phyloP scores from a whole-genome alignment of 2,888 invertebrate species.

The Tachystola acroxantha region DNA sequence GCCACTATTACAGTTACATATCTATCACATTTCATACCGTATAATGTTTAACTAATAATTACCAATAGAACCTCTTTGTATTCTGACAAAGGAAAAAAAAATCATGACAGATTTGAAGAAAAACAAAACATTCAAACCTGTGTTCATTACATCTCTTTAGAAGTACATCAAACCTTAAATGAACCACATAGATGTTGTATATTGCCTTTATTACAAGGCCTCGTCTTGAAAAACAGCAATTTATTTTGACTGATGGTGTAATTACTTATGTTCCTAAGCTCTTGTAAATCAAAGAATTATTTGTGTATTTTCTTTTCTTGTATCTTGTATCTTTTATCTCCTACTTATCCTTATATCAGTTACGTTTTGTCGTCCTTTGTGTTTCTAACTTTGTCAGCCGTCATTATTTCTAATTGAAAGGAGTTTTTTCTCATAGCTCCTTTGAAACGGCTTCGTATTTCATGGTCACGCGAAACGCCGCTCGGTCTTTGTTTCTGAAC shows the following conservation, averaged over 20 bases:
- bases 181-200: neutral
- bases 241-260: constrained; percentile 1
- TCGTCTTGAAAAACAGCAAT: neutral
- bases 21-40: too few species aligned
- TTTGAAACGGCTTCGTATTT: constrained; percentile 18
- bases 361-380: neutral
- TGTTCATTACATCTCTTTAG: too few species aligned
- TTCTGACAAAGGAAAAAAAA: too few species aligned
- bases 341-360: neutral
- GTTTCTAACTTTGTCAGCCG: constrained; percentile 1
- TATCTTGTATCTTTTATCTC: too few species aligned
- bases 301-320: neutral
- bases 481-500: constrained; percentile 30
- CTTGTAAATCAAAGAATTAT: too few species aligned
- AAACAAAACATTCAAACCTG: too few species aligned
- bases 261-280: neutral
- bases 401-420: constrained; percentile 10
- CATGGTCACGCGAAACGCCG: constrained; percentile 37
- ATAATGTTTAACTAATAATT: too few species aligned
- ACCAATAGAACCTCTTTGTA: too few species aligned
- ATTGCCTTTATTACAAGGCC: neutral
- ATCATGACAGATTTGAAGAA: too few species aligned
- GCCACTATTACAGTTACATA: too few species aligned
- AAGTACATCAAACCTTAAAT: neutral
- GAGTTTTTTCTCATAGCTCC: constrained; percentile 8